Evolutionary conservation across 2,888 invertebrate genomes (phyloP), one percentile per base, ranked within the genome.

Genomic region (Acanthosepion lycidas): DNA sequence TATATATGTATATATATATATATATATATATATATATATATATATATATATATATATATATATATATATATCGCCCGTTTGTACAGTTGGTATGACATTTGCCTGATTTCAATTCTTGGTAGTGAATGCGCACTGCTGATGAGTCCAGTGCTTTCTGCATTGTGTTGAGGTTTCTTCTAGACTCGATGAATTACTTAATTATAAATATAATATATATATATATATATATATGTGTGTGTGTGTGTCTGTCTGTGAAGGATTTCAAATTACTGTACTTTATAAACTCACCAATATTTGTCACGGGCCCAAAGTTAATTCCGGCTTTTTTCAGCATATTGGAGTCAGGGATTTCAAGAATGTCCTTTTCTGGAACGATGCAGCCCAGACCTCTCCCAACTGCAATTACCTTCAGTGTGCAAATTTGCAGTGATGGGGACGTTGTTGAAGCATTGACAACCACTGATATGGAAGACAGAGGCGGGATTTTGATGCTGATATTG

Each of bases 401-500:
- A 15, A 64, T 33, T 6, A 94, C 15, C 42, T 48, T 28, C 48
- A 94, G 28, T 0, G 94, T 6, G 15, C 94, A 94, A 42, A 94
- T 28, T 15, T 4, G 26, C 18, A 94, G 64, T 3, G 48, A 53
- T 1, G 94, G 1, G 6, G 59, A 55, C 28, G 48, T 48, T 33
- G 55, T 64, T 15, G 55, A 55, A 1, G 64, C 64, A 12, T 94
- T 94, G 33, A 94, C 59, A 6, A 42, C 5, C 48, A 94, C 33
- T 0, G 28, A 55, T 23, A 59, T 59, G 48, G 94, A n/a, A 23
- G 59, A 33, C 64, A 64, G 28, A 8, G 94, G 94, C 5, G 94
- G 94, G 28, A 94, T 64, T 42, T 94, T 94, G 0, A 94, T 23
- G 59, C 42, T 94, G 94, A 94, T 42, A 26, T 94, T 94, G 59